Evolutionary conservation across 2,888 invertebrate genomes (phyloP).

Genomic region (Erebia ligea): DNA sequence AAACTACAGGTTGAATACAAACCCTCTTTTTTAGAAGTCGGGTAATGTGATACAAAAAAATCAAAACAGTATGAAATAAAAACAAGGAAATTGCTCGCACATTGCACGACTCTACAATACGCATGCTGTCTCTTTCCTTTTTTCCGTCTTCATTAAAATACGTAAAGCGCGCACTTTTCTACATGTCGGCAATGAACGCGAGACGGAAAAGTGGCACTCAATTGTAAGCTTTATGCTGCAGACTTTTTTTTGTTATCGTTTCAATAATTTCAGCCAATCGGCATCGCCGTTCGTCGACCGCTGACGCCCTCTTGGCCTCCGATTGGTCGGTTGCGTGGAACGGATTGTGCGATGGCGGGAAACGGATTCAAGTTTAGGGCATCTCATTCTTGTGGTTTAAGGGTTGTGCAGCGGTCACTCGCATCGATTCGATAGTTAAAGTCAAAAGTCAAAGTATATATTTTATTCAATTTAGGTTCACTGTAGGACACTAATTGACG

Average conservation of each 20-base stretch:
- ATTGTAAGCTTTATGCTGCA: slow-evolving; percentile 73
- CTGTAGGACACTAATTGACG: too few relatives aligned
- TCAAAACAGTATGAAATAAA: slow-evolving; percentile 1
- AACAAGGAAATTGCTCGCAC: background rate
- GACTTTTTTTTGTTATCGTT: slow-evolving; percentile 73
- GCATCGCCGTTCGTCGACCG: slow-evolving; percentile 52
- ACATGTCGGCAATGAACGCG: slow-evolving; percentile 20
- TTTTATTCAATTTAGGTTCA: too few relatives aligned
- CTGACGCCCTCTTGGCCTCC: slow-evolving; percentile 68
- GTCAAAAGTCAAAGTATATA: too few relatives aligned
- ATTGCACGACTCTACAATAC: too few relatives aligned
- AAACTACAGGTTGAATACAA: too few relatives aligned
- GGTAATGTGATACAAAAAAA: background rate
- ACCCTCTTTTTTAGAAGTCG: too few relatives aligned
- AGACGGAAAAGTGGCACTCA: slow-evolving; percentile 76
- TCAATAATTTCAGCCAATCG: slow-evolving; percentile 74
- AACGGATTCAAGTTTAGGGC: slow-evolving; percentile 69
- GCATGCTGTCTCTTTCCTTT: background rate
- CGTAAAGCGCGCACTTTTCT: slow-evolving; percentile 12
- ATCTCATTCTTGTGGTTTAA: slow-evolving; percentile 76
- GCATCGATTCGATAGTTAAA: slow-evolving; percentile 15
- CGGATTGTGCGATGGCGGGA: slow-evolving; percentile 81
- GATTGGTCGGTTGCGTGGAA: slow-evolving; percentile 66
- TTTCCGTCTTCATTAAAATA: slow-evolving; percentile 4
- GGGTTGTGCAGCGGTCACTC: slow-evolving; percentile 39